Evolutionary conservation across 2,888 invertebrate species (phyloP).

Genomic region (Tupiocoris notatus): DNA sequence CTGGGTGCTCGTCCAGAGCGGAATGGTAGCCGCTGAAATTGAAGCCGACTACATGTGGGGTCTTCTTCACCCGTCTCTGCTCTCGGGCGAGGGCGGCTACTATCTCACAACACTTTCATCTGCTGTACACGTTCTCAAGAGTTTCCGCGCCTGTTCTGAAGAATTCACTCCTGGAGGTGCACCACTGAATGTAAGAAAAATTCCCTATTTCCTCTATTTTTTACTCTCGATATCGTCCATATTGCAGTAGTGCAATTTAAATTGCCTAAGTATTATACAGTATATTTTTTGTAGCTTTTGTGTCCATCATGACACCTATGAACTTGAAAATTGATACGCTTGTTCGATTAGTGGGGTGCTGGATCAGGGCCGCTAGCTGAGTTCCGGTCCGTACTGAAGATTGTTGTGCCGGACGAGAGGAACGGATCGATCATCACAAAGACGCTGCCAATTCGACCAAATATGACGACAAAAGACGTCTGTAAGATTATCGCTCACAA

Average conservation of each 20-base stretch:
- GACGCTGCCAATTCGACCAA: slow-evolving; percentile 88
- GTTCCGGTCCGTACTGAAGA: slow-evolving; percentile 76
- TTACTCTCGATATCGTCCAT: too few relatives aligned
- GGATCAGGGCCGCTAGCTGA: slow-evolving; percentile 56
- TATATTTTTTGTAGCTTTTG: too few relatives aligned
- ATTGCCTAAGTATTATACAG: too few relatives aligned
- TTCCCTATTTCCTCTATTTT: not conserved
- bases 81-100: slow-evolving; percentile 92
- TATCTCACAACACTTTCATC: slow-evolving; percentile 91
- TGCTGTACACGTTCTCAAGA: slow-evolving; percentile 85
- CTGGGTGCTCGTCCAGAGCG: slow-evolving; percentile 85
- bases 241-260: too few relatives aligned
- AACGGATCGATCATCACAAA: slow-evolving; percentile 88
- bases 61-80: slow-evolving; percentile 81
- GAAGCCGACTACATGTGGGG: slow-evolving; percentile 96
- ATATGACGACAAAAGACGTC: slow-evolving; percentile 88
- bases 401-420: slow-evolving; percentile 91
- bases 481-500: slow-evolving; percentile 94
- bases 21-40: slow-evolving; percentile 87
- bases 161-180: slow-evolving; percentile 52
- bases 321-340: too few relatives aligned
- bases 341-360: slow-evolving; percentile 54
- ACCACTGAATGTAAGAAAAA: slow-evolving; percentile 55
- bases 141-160: slow-evolving; percentile 56
- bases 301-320: too few relatives aligned